These are phyloP conservation scores for Anarsia innoxiella DNA, from an alignment of 2,888 invertebrate species.

Conservation along the genomic window DNA sequence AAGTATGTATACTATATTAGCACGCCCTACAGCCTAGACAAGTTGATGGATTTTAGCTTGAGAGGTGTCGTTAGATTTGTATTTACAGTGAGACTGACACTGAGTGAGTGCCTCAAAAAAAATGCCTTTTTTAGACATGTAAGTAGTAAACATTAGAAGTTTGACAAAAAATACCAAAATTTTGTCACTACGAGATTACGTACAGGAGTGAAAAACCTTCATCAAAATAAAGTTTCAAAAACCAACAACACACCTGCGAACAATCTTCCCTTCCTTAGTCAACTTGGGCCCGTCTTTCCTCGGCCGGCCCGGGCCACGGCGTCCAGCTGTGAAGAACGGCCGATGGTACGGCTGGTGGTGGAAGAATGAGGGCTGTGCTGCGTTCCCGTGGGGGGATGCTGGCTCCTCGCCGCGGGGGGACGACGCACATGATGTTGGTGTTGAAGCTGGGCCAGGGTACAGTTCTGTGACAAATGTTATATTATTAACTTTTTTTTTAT, in stretches of 20 bases:
- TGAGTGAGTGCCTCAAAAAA: too few species aligned
- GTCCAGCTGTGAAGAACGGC: conserved; percentile 71
- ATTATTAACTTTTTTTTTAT: not conserved
- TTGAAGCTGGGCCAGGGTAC: conserved; percentile 79
- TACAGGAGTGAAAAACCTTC: too few species aligned
- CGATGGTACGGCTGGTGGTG: conserved; percentile 62
- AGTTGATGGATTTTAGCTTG: too few species aligned
- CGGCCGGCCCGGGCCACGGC: conserved; percentile 86
- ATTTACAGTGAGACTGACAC: too few species aligned
- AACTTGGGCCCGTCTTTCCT: conserved; percentile 81
- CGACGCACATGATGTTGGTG: conserved; percentile 78
- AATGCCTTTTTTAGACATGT: too few species aligned
- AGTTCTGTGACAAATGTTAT: conserved; percentile 41
- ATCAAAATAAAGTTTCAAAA: not conserved
- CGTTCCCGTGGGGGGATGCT: conserved; percentile 73
- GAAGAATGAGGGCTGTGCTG: conserved; percentile 57
- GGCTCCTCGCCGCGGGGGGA: conserved; percentile 78
- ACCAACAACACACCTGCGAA: conserved; percentile 47
- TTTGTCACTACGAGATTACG: too few species aligned
- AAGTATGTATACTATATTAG: too few species aligned
- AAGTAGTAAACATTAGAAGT: too few species aligned
- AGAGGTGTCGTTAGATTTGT: too few species aligned
- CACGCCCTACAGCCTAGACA: too few species aligned
- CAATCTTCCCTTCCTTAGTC: conserved; percentile 66
- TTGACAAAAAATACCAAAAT: too few species aligned